Evolutionary conservation across 2,888 invertebrate species (phyloP).

Genomic region (Catocala fraxini): DNA sequence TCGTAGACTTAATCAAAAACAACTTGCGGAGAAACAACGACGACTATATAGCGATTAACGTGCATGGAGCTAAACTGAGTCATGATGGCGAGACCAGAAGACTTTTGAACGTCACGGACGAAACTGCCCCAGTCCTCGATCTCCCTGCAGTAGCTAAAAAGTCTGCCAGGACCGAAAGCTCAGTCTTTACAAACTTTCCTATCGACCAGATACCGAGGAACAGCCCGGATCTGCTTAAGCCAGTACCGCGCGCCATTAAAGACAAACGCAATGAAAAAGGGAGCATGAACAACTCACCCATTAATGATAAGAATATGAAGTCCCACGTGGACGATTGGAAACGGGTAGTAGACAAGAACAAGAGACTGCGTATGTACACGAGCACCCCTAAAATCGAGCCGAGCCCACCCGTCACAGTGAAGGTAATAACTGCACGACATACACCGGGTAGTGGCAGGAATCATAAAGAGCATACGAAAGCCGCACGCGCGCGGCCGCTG

Average conservation of each 20-base stretch:
- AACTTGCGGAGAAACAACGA: slow-evolving; percentile 65
- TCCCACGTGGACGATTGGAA: slow-evolving; percentile 1
- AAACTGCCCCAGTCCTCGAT: background rate
- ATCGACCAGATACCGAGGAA: too few species aligned
- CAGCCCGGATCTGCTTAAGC: too few species aligned
- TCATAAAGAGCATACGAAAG: background rate
- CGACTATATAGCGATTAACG: slow-evolving; percentile 50
- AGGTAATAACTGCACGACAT: background rate
- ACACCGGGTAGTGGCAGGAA: background rate
- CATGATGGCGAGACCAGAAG: background rate
- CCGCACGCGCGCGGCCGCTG: background rate
- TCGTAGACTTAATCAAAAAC: slow-evolving; percentile 56
- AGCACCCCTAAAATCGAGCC: slow-evolving; percentile 2
- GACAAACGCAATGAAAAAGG: background rate
- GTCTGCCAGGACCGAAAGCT: too few species aligned
- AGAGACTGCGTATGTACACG: slow-evolving; percentile 6
- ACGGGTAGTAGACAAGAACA: background rate
- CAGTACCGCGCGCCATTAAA: background rate
- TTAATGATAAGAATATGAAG: background rate
- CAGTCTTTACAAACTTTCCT: too few species aligned
- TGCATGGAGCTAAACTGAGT: background rate
- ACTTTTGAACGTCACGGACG: background rate
- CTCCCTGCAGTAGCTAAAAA: too few species aligned
- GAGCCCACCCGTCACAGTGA: background rate
- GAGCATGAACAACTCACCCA: background rate